Conservation (phyloP, 2,888 invertebrate species). For the Cryptocephalus primarius region DNA sequence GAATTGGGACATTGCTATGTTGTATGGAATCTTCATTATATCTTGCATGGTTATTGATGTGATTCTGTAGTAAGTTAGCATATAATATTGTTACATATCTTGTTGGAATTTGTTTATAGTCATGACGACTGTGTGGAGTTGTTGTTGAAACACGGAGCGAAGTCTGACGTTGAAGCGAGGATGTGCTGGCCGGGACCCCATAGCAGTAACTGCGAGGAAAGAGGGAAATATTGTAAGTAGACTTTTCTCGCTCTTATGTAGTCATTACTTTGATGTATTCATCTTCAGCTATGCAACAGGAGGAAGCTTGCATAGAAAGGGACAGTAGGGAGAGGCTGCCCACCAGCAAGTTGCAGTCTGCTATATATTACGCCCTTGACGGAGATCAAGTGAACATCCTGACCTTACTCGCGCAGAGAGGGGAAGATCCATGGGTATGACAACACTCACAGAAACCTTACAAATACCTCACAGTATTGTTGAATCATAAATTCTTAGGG, state of each 20-base stretch:
- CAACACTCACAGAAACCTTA: conserved; percentile 7
- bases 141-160: conserved; percentile 56
- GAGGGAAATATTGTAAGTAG: conserved; percentile 48
- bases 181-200: conserved; percentile 69
- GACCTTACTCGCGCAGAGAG: conserved; percentile 52
- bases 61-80: no score
- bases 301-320: conserved; percentile 40
- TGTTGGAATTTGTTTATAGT: conserved; percentile 24
- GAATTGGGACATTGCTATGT: neutral
- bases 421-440: conserved; percentile 57
- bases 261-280: conserved; percentile 2
- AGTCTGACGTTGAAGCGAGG: conserved; percentile 58
- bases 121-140: conserved; percentile 59
- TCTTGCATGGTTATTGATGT: no score
- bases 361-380: conserved; percentile 61
- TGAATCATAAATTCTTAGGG: neutral
- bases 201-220: conserved; percentile 57
- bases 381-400: conserved; percentile 61
- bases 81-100: no score
- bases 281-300: conserved; percentile 37
- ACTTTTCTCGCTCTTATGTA: neutral
- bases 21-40: neutral
- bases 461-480: no score
- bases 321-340: conserved; percentile 27
- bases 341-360: conserved; percentile 52